These are phyloP conservation scores for Synanthedon vespiformis DNA, from an alignment of 2,888 invertebrate species.

Conservation along the genomic window DNA sequence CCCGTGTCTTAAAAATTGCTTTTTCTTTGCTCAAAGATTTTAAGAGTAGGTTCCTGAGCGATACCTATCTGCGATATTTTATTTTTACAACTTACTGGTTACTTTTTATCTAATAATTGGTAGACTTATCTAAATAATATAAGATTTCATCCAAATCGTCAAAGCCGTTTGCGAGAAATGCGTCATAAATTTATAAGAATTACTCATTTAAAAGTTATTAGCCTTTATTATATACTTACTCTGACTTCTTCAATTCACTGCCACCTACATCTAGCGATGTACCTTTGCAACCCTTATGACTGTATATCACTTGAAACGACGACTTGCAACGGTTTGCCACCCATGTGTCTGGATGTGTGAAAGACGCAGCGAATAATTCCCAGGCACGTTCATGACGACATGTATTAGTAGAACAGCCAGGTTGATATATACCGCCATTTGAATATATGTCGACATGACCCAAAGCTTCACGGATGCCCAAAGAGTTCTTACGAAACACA, in stretches of 20 bases:
- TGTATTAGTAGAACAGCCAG: slow-evolving; percentile 31
- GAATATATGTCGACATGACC: slow-evolving; percentile 91
- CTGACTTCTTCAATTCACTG: slow-evolving; percentile 20
- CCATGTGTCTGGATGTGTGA: slow-evolving; percentile 15
- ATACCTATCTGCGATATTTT: no score
- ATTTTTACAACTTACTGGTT: no score
- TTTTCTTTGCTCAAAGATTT: no score
- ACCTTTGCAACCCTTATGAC: background rate
- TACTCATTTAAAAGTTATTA: no score
- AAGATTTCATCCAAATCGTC: no score
- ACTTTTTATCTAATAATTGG: no score
- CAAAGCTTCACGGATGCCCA: slow-evolving; percentile 73
- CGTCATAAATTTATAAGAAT: no score
- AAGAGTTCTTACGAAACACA: background rate
- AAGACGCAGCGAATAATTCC: slow-evolving; percentile 29
- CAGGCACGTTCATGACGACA: slow-evolving; percentile 40
- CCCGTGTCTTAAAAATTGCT: no score
- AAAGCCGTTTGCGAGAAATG: no score
- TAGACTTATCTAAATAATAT: no score
- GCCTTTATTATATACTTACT: slow-evolving; percentile 15
- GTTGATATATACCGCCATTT: slow-evolving; percentile 82
- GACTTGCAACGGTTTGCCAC: slow-evolving; percentile 21
- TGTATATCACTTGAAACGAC: background rate
- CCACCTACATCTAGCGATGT: slow-evolving; percentile 23
- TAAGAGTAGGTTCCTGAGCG: no score